Evolutionary conservation across 23 tunicate species (phyloP).

Genomic region (Aplidium turbinatum): DNA sequence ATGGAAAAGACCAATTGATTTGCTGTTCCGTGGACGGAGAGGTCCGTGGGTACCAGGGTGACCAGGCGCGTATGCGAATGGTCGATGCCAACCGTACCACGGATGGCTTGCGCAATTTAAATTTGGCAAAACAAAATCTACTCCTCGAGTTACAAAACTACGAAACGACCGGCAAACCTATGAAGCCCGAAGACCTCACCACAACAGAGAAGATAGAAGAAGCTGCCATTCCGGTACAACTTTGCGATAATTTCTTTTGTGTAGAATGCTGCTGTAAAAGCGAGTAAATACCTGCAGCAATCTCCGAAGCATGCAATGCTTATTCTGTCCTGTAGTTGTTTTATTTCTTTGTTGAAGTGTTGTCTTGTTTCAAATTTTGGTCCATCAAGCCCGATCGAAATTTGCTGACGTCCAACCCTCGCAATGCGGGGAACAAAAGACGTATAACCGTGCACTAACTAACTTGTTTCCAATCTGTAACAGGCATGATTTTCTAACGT

Average conservation of each 20-base stretch:
- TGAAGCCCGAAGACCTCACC: conserved; percentile 37
- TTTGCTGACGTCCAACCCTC: no score
- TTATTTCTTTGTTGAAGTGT: background rate
- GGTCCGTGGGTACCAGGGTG: conserved; percentile 65
- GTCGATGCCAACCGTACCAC: conserved; percentile 20
- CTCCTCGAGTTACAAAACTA: conserved; percentile 81
- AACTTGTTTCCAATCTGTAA: no score
- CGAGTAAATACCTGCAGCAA: no score
- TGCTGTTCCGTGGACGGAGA: conserved; percentile 94
- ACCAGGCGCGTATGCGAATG: conserved; percentile 1
- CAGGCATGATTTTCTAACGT: no score
- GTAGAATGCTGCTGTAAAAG: no score
- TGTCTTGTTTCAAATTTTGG: background rate
- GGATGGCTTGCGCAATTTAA: conserved; percentile 52
- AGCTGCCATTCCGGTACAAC: conserved; percentile 67
- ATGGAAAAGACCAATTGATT: conserved; percentile 79
- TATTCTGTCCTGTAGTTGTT: background rate
- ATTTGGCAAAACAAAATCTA: conserved; percentile 63
- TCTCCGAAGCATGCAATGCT: background rate
- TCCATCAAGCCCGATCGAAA: no score
- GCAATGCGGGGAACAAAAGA: no score
- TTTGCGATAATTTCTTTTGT: no score
- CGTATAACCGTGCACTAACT: no score
- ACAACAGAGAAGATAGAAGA: conserved; percentile 50
- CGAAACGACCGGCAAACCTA: conserved; percentile 40